Conservation (phyloP, 2,888 invertebrate genomes). For the Agrilus biguttatus region DNA sequence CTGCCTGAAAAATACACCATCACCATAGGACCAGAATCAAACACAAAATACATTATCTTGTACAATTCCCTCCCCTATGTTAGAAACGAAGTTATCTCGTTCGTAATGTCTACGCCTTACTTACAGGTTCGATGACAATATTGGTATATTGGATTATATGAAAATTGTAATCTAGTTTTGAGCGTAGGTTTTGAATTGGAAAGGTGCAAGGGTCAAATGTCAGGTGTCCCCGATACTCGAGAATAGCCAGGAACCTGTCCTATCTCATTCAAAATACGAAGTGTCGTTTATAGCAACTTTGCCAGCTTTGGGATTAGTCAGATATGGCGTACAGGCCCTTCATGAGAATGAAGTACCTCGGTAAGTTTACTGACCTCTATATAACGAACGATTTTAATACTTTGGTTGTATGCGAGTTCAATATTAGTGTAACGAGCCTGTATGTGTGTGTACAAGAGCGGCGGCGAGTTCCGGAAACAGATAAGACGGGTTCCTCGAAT, state of each 20-base stretch:
- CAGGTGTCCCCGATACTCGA: constrained; percentile 58
- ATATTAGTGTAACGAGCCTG: too few relatives aligned
- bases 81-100: constrained; percentile 61
- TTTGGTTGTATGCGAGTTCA: too few relatives aligned
- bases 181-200: constrained; percentile 38
- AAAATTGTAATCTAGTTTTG: constrained; percentile 7
- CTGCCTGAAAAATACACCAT: constrained; percentile 47
- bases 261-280: constrained; percentile 59
- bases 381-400: too few relatives aligned
- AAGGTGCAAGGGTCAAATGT: constrained; percentile 40
- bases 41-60: constrained; percentile 56
- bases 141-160: not conserved
- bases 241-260: constrained; percentile 34
- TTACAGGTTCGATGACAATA: constrained; percentile 42
- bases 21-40: constrained; percentile 41
- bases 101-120: constrained; percentile 63
- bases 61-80: constrained; percentile 68
- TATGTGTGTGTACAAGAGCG: too few relatives aligned
- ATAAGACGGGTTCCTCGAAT: too few relatives aligned
- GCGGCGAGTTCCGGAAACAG: too few relatives aligned
- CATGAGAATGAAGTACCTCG: constrained; percentile 29
- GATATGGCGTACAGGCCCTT: constrained; percentile 41
- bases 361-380: constrained; percentile 20
- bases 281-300: constrained; percentile 66
- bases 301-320: constrained; percentile 55